Evolutionary conservation across 2,888 invertebrate genomes (phyloP).

Genomic region (Cynaeus angustus): DNA sequence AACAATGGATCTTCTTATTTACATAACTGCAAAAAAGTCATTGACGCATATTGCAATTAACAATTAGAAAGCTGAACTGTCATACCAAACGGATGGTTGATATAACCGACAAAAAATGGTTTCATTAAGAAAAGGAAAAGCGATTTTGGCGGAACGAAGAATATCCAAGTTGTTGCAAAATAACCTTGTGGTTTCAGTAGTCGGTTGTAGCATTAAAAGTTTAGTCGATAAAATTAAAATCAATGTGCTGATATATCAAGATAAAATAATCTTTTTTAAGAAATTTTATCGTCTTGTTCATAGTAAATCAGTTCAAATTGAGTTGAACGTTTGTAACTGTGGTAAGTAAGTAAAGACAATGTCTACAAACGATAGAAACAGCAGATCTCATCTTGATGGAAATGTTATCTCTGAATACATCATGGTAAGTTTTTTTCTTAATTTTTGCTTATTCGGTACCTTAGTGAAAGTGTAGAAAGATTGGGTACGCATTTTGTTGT

Average conservation of each 20-base stretch:
- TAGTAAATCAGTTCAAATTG: neutral
- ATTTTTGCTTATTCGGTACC: neutral
- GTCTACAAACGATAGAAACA: slow-evolving; percentile 6
- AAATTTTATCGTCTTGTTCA: neutral
- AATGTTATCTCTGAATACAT: slow-evolving; percentile 37
- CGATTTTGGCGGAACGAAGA: slow-evolving; percentile 19
- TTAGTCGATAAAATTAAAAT: neutral
- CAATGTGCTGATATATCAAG: neutral
- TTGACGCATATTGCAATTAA: slow-evolving; percentile 30
- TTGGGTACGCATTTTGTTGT: neutral
- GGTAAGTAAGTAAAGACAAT: slow-evolving; percentile 10
- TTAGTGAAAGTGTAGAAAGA: slow-evolving; percentile 20
- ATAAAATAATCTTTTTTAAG: too few relatives aligned
- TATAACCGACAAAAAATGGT: slow-evolving; percentile 27
- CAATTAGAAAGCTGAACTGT: slow-evolving; percentile 40
- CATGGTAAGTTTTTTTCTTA: slow-evolving; percentile 32
- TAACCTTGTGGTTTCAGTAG: slow-evolving; percentile 28
- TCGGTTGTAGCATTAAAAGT: neutral
- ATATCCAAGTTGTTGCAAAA: slow-evolving; percentile 11
- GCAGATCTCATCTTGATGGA: slow-evolving; percentile 34
- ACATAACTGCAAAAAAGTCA: slow-evolving; percentile 32
- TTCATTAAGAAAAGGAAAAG: slow-evolving; percentile 21
- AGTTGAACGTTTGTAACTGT: neutral
- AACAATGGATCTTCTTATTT: slow-evolving; percentile 29
- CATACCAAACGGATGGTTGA: slow-evolving; percentile 19